Evolutionary conservation across 2,797 vertebrate species (phyloP).

Genomic region (Labeo calbasu): DNA sequence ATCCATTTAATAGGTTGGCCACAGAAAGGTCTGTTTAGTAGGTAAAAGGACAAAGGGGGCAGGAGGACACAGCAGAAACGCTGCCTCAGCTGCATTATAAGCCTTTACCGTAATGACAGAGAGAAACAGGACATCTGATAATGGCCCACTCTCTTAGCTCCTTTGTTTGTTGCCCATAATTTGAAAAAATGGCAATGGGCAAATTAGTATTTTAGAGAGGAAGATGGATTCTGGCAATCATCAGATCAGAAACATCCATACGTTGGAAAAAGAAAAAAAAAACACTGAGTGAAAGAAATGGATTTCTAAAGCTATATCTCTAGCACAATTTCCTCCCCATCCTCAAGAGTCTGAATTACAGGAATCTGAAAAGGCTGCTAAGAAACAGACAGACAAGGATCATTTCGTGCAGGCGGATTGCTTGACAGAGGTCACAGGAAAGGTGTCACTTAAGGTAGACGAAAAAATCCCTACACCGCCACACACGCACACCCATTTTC

Average conservation of each 20-base stretch:
- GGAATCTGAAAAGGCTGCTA: constrained; percentile 66
- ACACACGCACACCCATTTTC: constrained; percentile 8
- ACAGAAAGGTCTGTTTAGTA: constrained; percentile 10
- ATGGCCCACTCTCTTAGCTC: constrained; percentile 17
- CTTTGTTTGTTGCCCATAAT: constrained; percentile 35
- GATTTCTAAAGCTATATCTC: constrained; percentile 66
- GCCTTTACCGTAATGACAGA: constrained; percentile 46
- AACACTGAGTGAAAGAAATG: constrained; percentile 68
- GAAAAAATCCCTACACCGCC: background rate
- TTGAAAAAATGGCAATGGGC: constrained; percentile 29
- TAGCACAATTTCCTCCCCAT: constrained; percentile 50
- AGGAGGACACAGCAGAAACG: constrained; percentile 32
- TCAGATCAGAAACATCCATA: constrained; percentile 38
- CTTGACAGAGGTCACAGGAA: constrained; percentile 74
- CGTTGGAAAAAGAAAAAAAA: constrained; percentile 51
- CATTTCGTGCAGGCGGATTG: constrained; percentile 72
- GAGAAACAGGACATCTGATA: constrained; percentile 41
- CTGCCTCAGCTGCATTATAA: constrained; percentile 31
- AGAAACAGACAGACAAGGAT: constrained; percentile 63
- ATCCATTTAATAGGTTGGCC: background rate
- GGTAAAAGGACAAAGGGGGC: constrained; percentile 46
- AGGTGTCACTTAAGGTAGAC: constrained; percentile 69
- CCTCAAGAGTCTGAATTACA: constrained; percentile 68
- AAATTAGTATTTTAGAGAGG: constrained; percentile 41
- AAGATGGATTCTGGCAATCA: constrained; percentile 43